Percentiles rank a stretch among this genome's conserved stretches.
phyloP scores from a whole-genome alignment of 2,888 invertebrate species.

The Rhingia campestris region DNA sequence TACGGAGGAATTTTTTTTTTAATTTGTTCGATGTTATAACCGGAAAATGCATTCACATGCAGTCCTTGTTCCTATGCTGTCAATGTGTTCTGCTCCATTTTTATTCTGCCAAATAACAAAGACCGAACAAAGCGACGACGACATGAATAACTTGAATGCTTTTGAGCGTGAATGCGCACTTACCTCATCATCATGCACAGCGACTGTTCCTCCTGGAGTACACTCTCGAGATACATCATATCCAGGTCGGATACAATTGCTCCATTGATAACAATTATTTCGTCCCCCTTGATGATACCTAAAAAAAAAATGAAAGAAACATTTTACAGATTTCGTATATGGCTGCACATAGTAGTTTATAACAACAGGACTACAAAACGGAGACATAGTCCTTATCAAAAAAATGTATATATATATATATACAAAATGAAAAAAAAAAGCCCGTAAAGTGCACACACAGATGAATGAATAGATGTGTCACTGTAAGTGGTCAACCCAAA shows the following conservation, averaged over 20 bases:
- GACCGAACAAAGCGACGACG: slow-evolving; percentile 52
- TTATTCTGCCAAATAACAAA: slow-evolving; percentile 56
- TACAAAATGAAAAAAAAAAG: slow-evolving; percentile 15
- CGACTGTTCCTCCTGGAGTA: slow-evolving; percentile 96
- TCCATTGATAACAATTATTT: slow-evolving; percentile 99
- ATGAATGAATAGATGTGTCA: slow-evolving; percentile 68
- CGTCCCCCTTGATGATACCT: slow-evolving; percentile 98
- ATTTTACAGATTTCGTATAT: slow-evolving; percentile 57
- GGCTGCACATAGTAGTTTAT: slow-evolving; percentile 22
- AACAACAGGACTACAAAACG: slow-evolving; percentile 38
- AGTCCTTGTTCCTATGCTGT: slow-evolving; percentile 18
- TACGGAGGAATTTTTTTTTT: slow-evolving; percentile 17
- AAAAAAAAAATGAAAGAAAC: slow-evolving; percentile 75
- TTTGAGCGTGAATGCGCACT: slow-evolving; percentile 75
- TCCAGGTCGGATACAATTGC: slow-evolving; percentile 98
- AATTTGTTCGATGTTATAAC: slow-evolving; percentile 13
- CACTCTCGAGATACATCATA: slow-evolving; percentile 99
- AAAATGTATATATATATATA: background rate
- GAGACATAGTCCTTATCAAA: slow-evolving; percentile 11
- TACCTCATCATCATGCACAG: slow-evolving; percentile 98
- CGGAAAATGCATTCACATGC: slow-evolving; percentile 43
- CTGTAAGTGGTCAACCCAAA: slow-evolving; percentile 69
- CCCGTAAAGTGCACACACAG: slow-evolving; percentile 39
- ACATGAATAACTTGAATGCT: slow-evolving; percentile 65
- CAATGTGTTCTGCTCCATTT: slow-evolving; percentile 45